Conservation (phyloP, 2,797 vertebrate species). For the Platyrinchus mystaceus region DNA sequence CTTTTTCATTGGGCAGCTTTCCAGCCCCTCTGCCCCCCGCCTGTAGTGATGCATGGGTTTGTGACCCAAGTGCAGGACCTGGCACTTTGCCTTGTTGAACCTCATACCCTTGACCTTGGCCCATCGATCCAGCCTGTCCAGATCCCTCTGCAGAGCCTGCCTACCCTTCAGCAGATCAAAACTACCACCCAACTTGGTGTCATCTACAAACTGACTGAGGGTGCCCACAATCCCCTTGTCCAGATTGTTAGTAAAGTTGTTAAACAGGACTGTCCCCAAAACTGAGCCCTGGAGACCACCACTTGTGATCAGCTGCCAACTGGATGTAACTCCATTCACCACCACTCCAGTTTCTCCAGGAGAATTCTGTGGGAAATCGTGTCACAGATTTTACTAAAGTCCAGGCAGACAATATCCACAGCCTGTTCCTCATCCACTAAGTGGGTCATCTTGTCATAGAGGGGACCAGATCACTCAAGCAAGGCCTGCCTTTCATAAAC, state of each 20-base stretch:
- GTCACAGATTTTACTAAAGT: background rate
- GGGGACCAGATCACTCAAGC: background rate
- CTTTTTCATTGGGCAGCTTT: rapidly evolving
- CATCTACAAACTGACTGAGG: background rate
- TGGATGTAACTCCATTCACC: background rate
- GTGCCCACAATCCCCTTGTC: background rate
- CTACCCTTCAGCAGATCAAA: background rate
- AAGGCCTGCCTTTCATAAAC: background rate
- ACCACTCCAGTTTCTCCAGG: background rate
- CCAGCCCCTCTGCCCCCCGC: background rate
- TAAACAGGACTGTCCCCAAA: background rate
- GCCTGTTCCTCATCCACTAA: background rate
- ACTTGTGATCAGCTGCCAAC: background rate
- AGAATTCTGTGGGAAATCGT: background rate
- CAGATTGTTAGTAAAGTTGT: background rate
- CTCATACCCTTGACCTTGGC: background rate
- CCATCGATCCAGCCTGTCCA: background rate
- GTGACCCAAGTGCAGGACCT: background rate
- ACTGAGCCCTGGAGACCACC: background rate
- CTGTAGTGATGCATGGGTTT: background rate
- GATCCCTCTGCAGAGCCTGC: background rate
- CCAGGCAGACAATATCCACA: background rate
- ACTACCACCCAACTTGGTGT: background rate
- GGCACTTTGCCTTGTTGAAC: background rate
- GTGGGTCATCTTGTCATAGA: background rate